Percentiles rank a stretch among this genome's conserved stretches.
phyloP scores from a whole-genome alignment of 2,113 vertebrate species.

The Hippolais icterina region DNA sequence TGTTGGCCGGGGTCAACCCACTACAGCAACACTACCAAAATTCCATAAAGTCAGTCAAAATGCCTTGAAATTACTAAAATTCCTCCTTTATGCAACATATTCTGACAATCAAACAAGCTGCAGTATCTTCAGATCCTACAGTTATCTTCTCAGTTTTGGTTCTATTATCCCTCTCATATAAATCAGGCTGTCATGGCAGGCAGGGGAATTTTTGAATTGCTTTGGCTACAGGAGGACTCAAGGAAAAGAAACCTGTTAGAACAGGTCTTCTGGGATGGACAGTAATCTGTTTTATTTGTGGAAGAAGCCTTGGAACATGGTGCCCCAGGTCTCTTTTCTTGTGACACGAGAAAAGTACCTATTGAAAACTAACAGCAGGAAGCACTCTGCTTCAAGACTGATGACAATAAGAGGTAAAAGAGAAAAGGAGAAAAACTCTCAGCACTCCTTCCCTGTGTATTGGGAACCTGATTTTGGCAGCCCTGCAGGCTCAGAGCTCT shows the following conservation, averaged over 20 bases:
- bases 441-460: background rate
- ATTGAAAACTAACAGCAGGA: background rate
- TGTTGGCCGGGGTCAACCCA: background rate
- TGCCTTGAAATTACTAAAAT: background rate
- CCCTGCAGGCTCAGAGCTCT: slow-evolving; percentile 19
- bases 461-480: slow-evolving; percentile 53
- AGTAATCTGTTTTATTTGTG: background rate
- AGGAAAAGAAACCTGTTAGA: background rate
- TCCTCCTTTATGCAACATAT: background rate
- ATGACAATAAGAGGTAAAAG: background rate
- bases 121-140: background rate
- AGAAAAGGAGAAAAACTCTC: slow-evolving; percentile 8
- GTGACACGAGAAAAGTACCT: background rate
- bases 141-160: background rate
- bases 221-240: background rate
- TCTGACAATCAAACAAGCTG: background rate
- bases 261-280: background rate
- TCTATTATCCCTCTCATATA: background rate
- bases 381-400: background rate
- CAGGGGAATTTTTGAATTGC: background rate
- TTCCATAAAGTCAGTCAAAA: background rate
- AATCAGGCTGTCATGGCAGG: background rate
- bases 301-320: background rate
- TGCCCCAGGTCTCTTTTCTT: background rate
- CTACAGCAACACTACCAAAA: background rate